Base-by-base conservation (phyloP, 2,797 vertebrate genomes). In the Geotrypetes seraphini region DNA sequence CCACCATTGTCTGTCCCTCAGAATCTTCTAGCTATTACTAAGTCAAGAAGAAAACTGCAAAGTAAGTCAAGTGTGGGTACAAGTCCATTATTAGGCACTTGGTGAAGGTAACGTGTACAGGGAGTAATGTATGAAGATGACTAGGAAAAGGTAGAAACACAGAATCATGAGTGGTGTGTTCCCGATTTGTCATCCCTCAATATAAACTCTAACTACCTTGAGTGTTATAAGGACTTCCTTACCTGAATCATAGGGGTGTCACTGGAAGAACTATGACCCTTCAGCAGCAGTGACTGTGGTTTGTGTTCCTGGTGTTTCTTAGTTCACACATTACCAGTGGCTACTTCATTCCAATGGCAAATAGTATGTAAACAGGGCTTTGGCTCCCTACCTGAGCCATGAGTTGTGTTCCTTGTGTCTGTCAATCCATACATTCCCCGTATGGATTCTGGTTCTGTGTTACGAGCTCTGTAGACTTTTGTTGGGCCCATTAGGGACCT, bases 401-500 rank as follows among this genome's bases (percentile, higher is more conserved):
- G 94, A 10, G 89, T 90, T 3, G 91, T 90, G 47, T 97, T 97
- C 36, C 94, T 82, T 25, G 94, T 99, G 66, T 97, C 94, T 0
- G 92, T 96, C 57, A 99, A 86, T 33, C 96, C 93, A 0, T 88
- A 90, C 28, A 79, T 66, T 19, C 79, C 94, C 11, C 94, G 84
- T 43, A 99, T 84, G 20, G 84, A 82, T 19, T 67, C 48, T 0
- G 93, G 91, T 4, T 84, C 69, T 0, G 63, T 67, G 52, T 88
- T 75, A 39, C 72, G 83, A 13, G 94, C 94, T 65, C 49, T 79
- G 59, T 87, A 97, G 32, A 97, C 94, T 73, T 87, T 90, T 36
- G 96, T 97, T 8, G 94, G 96, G 12, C 95, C 96, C 92, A 99
- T 97, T 44, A 96, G 49, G 1, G 75, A 79, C 37, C 96, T 87